Percentiles rank a stretch among this genome's conserved stretches.
Conservation (phyloP, 1,140 invertebrate genomes). For the Spodoptera litura region DNA sequence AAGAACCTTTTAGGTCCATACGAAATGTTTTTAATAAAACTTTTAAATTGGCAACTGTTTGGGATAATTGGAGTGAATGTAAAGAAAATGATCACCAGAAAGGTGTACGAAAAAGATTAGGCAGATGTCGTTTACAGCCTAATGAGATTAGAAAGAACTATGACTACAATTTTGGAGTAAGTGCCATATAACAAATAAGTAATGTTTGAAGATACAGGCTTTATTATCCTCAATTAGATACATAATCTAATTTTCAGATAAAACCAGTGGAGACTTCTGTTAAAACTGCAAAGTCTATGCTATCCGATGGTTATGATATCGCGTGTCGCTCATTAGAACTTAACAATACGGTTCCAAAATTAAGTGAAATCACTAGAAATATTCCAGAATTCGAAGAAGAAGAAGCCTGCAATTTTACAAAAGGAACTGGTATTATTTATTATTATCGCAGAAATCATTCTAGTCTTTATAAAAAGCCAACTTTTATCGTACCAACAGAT, state of each 20-base stretch:
- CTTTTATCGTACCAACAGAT: too few relatives aligned
- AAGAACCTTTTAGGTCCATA: conserved; percentile 61
- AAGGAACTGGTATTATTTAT: neutral
- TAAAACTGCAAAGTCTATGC: conserved; percentile 22
- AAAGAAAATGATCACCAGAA: conserved; percentile 67
- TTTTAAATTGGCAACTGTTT: conserved; percentile 69
- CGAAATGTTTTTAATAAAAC: conserved; percentile 61
- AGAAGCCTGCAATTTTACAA: conserved; percentile 65
- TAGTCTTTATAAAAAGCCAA: too few relatives aligned
- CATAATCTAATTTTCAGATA: conserved; percentile 1
- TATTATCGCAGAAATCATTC: too few relatives aligned
- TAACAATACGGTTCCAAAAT: conserved; percentile 73
- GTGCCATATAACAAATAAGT: neutral
- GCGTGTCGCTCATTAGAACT: conserved; percentile 78
- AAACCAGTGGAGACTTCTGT: neutral
- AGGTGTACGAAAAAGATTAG: conserved; percentile 61
- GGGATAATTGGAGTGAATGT: conserved; percentile 70
- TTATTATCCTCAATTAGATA: neutral
- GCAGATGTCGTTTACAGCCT: conserved; percentile 66
- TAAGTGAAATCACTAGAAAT: conserved; percentile 79
- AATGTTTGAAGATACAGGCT: too few relatives aligned
- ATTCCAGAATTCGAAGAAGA: conserved; percentile 84
- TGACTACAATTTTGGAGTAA: neutral
- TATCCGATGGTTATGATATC: conserved; percentile 64
- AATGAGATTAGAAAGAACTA: conserved; percentile 12